A percentile compares a stretch with the other conserved stretches of the same genome.
Conservation (phyloP, 2,113 vertebrate genomes). For the Sula dactylatra region DNA sequence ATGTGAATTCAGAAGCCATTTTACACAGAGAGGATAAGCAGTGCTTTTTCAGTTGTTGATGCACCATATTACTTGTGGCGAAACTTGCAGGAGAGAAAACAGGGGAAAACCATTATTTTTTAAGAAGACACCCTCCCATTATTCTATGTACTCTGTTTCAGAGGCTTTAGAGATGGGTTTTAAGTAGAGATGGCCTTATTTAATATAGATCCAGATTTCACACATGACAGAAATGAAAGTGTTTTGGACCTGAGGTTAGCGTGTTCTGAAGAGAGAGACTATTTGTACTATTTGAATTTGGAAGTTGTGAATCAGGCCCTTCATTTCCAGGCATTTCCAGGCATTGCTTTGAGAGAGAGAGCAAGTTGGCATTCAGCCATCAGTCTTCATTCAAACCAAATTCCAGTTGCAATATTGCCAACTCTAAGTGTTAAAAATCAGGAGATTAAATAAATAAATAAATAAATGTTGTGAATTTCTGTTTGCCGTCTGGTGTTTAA, state of each 20-base stretch:
- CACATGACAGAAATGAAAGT: neutral
- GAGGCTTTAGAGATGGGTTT: neutral
- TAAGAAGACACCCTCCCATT: neutral
- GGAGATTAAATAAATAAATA: neutral
- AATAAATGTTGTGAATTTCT: constrained; percentile 30
- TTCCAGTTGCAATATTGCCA: constrained; percentile 57
- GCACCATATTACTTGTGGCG: neutral
- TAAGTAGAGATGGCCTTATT: neutral
- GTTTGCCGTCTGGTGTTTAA: constrained; percentile 55
- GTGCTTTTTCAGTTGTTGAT: neutral
- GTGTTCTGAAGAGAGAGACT: neutral
- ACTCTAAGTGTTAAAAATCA: constrained; percentile 42
- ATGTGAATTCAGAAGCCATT: neutral
- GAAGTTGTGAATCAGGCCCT: neutral
- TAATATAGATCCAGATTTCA: neutral
- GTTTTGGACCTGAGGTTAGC: neutral
- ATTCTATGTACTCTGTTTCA: neutral
- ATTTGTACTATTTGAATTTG: neutral
- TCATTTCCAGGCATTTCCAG: constrained; percentile 23
- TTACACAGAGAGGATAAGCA: neutral
- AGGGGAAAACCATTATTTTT: neutral
- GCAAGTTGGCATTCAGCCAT: constrained; percentile 30
- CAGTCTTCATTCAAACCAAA: constrained; percentile 59
- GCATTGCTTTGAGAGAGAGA: neutral
- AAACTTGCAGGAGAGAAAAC: neutral